A percentile compares a stretch with the other conserved stretches of the same genome.
Evolutionary conservation across 1,140 invertebrate species (phyloP).

Genomic region (Phenacoccus solenopsis): DNA sequence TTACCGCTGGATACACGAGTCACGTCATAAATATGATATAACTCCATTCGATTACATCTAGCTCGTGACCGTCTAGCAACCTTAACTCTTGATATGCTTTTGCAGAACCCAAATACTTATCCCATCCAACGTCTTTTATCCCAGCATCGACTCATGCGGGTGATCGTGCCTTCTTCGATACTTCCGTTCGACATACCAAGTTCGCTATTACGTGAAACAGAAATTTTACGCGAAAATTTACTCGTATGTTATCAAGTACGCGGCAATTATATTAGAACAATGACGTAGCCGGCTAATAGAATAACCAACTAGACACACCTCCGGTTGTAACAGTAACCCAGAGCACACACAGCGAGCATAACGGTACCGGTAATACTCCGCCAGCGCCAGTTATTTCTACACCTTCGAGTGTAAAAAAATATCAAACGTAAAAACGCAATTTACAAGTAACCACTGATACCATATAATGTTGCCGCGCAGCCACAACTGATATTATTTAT

Average conservation of each 20-base stretch:
- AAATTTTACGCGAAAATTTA: no score
- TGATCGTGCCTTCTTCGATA: no score
- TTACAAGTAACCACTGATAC: no score
- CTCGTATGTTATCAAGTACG: no score
- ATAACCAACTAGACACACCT: neutral
- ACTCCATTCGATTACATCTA: neutral
- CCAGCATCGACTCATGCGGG: no score
- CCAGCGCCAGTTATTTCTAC: neutral
- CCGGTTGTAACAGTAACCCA: slow-evolving; percentile 1
- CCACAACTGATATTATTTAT: no score
- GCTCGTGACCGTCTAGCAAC: neutral
- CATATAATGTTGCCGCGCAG: no score
- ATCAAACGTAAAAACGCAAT: no score
- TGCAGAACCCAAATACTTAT: neutral
- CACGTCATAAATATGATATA: slow-evolving; percentile 3
- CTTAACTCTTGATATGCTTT: neutral
- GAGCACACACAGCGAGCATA: neutral
- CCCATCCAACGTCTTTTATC: neutral
- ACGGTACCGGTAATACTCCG: neutral
- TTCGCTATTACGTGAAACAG: no score
- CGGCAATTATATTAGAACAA: neutral
- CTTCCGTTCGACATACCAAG: no score
- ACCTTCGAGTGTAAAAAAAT: no score
- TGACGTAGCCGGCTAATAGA: neutral
- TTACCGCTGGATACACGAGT: neutral